Conservation (phyloP, 2,113 vertebrate genomes). For the Microtus oregoni region DNA sequence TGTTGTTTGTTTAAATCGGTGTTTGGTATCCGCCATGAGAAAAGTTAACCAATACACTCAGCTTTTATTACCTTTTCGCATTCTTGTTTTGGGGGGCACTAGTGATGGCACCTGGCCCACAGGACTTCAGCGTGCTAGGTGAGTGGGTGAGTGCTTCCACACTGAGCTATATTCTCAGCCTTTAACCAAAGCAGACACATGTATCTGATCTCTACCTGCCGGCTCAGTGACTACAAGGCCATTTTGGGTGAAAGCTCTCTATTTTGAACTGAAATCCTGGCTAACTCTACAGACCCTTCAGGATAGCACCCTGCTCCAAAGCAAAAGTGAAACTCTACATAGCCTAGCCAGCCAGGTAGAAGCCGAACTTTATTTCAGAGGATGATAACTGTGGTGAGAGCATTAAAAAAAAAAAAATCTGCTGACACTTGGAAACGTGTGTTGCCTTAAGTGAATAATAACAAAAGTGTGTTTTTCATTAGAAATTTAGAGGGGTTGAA, state of each 20-base stretch:
- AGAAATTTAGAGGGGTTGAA: neutral
- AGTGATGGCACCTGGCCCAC: too few species aligned
- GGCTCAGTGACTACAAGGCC: neutral
- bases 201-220: constrained; percentile 31
- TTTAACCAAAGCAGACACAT: constrained; percentile 49
- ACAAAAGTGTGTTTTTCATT: constrained; percentile 40
- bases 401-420: neutral
- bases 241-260: neutral
- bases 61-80: constrained; percentile 22
- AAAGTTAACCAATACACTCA: neutral
- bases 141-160: neutral
- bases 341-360: neutral
- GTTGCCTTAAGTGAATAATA: constrained; percentile 13
- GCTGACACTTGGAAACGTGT: constrained; percentile 40
- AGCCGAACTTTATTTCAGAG: constrained; percentile 1
- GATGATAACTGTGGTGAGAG: constrained; percentile 1
- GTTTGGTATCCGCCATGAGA: neutral
- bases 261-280: neutral
- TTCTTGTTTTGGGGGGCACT: neutral
- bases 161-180: accelerated
- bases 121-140: neutral
- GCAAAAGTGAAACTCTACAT: neutral
- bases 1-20: neutral
- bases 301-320: neutral
- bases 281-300: accelerated